These are phyloP conservation scores for Solenopsis fugax DNA, from an alignment of 1,140 invertebrate genomes.

Conservation along the genomic window DNA sequence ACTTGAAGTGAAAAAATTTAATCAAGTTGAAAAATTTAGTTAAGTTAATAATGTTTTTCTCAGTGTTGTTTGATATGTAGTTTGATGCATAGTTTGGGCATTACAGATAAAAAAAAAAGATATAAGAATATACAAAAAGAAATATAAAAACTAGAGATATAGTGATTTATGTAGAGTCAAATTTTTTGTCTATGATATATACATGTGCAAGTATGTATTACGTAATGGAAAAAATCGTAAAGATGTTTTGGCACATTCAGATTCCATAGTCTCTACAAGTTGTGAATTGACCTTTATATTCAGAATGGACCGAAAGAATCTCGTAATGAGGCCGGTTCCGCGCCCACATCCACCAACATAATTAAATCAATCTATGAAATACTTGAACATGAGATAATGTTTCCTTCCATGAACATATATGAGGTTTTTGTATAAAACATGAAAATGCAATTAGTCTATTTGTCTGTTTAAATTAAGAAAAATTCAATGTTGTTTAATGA, in stretches of 20 bases:
- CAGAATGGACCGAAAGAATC: not conserved
- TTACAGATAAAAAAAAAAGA: not conserved
- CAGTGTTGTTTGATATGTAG: too few species aligned
- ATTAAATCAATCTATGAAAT: constrained; percentile 3
- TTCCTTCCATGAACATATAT: not conserved
- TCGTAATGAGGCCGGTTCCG: not conserved
- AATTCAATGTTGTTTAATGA: not conserved
- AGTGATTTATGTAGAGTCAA: not conserved
- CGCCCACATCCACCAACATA: constrained; percentile 1
- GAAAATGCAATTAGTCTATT: not conserved
- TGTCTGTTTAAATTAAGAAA: not conserved
- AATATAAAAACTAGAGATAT: not conserved
- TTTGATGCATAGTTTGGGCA: too few species aligned
- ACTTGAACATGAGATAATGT: not conserved
- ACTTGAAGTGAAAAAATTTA: too few species aligned
- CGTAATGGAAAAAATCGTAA: not conserved
- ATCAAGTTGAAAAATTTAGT: too few species aligned
- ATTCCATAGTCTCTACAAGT: not conserved
- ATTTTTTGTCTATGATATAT: not conserved
- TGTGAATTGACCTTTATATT: constrained; percentile 14
- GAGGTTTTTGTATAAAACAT: not conserved
- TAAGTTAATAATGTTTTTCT: too few species aligned
- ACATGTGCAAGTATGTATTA: not conserved
- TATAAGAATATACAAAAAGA: not conserved
- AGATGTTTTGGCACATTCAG: not conserved